These are phyloP conservation scores for Flabesymbios commensalis DNA, from an alignment of 2,888 invertebrate species.

Conservation along the genomic window DNA sequence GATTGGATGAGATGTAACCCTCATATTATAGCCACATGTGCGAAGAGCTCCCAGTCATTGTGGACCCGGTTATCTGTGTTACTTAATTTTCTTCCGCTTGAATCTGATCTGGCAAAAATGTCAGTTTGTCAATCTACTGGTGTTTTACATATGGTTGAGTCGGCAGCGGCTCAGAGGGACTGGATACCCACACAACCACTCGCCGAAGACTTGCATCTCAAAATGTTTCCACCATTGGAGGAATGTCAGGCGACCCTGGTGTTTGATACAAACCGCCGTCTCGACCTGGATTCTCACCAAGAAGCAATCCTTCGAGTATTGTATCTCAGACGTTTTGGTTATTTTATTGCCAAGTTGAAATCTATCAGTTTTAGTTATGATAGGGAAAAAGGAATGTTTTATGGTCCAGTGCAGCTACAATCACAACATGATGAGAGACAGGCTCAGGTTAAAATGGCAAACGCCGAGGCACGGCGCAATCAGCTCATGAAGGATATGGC, in stretches of 20 bases:
- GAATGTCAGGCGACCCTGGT: conserved; percentile 44
- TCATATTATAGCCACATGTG: conserved; percentile 69
- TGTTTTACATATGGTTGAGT: conserved; percentile 30
- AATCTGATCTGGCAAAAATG: conserved; percentile 58
- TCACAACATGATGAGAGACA: conserved; percentile 5
- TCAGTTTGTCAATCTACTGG: conserved; percentile 45
- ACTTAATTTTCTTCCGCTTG: conserved; percentile 78
- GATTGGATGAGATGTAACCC: conserved; percentile 84
- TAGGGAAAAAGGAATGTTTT: conserved; percentile 50
- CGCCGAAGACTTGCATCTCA: conserved; percentile 53
- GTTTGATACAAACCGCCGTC: conserved; percentile 42
- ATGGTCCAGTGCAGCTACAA: conserved; percentile 43
- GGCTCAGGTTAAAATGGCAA: no score
- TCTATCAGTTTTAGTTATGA: conserved; percentile 74
- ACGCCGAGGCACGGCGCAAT: conserved; percentile 63
- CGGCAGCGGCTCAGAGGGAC: conserved; percentile 13
- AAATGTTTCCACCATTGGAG: conserved; percentile 50
- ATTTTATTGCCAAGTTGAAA: conserved; percentile 69
- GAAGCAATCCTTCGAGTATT: conserved; percentile 73
- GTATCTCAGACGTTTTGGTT: conserved; percentile 80
- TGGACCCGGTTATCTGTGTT: conserved; percentile 80
- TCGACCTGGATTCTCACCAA: conserved; percentile 45
- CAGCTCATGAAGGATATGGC: conserved; percentile 83
- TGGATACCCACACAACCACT: conserved; percentile 51
- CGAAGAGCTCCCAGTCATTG: conserved; percentile 75